These are phyloP conservation scores for Limosa lapponica DNA, from an alignment of 2,797 vertebrate species.

Conservation along the genomic window DNA sequence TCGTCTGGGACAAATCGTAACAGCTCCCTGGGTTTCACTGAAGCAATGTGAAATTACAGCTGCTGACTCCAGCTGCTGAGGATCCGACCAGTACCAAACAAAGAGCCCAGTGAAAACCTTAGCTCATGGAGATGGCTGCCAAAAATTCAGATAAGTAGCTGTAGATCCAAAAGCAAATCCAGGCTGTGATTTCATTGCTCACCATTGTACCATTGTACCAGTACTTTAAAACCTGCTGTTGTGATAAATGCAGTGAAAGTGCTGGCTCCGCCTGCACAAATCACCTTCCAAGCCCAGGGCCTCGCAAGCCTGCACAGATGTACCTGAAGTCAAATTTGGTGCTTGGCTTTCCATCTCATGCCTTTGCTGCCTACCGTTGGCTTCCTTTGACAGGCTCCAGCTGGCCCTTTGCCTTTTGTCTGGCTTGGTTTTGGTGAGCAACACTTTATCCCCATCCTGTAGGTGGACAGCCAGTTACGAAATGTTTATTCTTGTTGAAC, in stretches of 20 bases:
- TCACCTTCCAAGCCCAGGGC: background rate
- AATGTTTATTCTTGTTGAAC: background rate
- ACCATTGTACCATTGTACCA: background rate
- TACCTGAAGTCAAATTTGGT: background rate
- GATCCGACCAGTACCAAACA: background rate
- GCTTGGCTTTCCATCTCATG: accelerated
- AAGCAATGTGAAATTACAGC: background rate
- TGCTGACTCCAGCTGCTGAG: constrained; percentile 43
- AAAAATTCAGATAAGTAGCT: constrained; percentile 30
- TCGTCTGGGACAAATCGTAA: background rate
- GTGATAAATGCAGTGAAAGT: background rate
- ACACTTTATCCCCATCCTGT: background rate
- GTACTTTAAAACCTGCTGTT: background rate
- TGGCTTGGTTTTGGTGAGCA: background rate
- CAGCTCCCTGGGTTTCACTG: background rate
- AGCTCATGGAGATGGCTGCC: background rate
- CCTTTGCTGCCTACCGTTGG: background rate
- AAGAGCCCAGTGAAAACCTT: constrained; percentile 12
- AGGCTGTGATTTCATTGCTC: constrained; percentile 16
- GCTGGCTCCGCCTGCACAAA: background rate
- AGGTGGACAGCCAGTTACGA: background rate
- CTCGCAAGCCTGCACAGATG: background rate
- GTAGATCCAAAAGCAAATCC: background rate
- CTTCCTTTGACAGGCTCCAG: background rate
- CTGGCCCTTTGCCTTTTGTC: background rate